Evolutionary conservation across 2,113 vertebrate genomes (phyloP).

Genomic region (Notarius lentiginosus): DNA sequence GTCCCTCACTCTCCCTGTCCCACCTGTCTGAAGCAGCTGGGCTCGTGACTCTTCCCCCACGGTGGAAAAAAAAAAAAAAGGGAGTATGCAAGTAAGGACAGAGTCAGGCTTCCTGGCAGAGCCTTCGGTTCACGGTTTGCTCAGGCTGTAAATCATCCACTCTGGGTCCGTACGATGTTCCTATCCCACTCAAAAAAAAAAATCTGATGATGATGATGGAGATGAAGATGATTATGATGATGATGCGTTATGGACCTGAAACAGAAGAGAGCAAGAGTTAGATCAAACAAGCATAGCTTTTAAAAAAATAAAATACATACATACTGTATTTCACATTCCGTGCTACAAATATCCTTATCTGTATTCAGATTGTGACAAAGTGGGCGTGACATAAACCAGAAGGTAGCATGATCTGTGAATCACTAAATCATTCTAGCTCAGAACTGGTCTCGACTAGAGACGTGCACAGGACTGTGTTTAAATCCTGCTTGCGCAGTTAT

Average conservation of each 20-base stretch:
- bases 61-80: conserved; percentile 24
- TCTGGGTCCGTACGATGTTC: conserved; percentile 56
- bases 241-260: conserved; percentile 63
- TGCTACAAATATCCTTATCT: background rate
- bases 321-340: background rate
- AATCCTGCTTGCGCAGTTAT: background rate
- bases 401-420: background rate
- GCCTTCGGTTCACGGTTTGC: conserved; percentile 74
- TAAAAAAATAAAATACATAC: background rate
- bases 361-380: background rate
- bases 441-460: background rate
- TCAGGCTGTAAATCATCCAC: conserved; percentile 60
- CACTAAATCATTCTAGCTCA: background rate
- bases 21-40: conserved; percentile 52
- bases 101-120: conserved; percentile 50
- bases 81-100: conserved; percentile 50
- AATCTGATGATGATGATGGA: conserved; percentile 34
- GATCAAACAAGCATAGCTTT: background rate
- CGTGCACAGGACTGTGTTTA: background rate
- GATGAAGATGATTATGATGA: conserved; percentile 39
- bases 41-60: conserved; percentile 51
- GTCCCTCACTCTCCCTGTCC: conserved; percentile 41
- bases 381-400: background rate
- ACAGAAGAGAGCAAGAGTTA: conserved; percentile 49
- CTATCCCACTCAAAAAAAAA: conserved; percentile 58